Conservation (phyloP, 2,888 invertebrate genomes). For the Anticlea derivata region DNA sequence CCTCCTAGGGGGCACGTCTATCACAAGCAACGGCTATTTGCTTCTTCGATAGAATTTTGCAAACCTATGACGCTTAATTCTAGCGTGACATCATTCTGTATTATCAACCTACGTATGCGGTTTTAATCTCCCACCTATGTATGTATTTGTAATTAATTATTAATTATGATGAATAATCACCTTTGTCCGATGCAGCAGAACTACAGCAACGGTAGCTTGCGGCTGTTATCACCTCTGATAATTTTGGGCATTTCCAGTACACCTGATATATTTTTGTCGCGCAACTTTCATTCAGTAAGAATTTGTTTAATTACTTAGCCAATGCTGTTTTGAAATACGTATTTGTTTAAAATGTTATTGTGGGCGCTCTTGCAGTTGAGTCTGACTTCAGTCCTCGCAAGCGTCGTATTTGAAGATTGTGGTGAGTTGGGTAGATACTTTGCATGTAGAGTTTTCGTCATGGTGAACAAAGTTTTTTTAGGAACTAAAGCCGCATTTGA, state of each 20-base stretch:
- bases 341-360: slow-evolving; percentile 37
- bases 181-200: slow-evolving; percentile 45
- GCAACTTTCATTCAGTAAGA: slow-evolving; percentile 43
- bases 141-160: slow-evolving; percentile 14
- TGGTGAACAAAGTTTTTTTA: too few species aligned
- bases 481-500: too few species aligned
- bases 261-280: slow-evolving; percentile 42
- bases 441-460: too few species aligned
- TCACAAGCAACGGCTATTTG: too few species aligned
- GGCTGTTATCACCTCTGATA: slow-evolving; percentile 61
- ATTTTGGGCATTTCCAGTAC: slow-evolving; percentile 43
- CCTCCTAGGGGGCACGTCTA: too few species aligned
- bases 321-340: slow-evolving; percentile 19
- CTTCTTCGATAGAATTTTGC: too few species aligned
- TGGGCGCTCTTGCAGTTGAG: slow-evolving; percentile 43
- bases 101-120: not conserved
- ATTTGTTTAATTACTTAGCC: slow-evolving; percentile 21
- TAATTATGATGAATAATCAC: slow-evolving; percentile 42
- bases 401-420: slow-evolving; percentile 68
- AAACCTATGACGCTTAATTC: too few species aligned
- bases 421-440: slow-evolving; percentile 53
- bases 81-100: not conserved
- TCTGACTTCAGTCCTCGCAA: slow-evolving; percentile 43
- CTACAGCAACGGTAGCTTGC: slow-evolving; percentile 35
- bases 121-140: not conserved